Evolutionary conservation across 1,140 invertebrate species (phyloP).

Genomic region (Triops cancriformis): DNA sequence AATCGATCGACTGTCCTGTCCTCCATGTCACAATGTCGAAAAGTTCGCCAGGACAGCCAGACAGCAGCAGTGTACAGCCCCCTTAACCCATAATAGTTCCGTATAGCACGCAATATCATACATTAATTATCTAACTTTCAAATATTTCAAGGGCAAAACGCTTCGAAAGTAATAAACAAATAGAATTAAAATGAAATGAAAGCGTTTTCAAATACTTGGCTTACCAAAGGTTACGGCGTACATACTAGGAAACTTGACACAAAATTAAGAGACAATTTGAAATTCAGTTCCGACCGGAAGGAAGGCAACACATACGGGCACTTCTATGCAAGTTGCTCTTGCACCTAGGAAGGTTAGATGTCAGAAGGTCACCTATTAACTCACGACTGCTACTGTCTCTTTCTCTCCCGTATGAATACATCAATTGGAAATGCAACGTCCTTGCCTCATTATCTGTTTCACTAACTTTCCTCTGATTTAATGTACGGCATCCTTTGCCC

Average conservation of each 20-base stretch:
- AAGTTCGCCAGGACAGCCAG: no score
- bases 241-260: background rate
- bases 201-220: no score
- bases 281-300: background rate
- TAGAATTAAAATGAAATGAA: no score
- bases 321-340: background rate
- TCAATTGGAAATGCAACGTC: background rate
- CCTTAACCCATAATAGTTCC: no score
- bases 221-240: background rate
- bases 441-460: background rate
- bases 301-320: background rate
- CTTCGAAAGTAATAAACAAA: no score
- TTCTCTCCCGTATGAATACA: conserved; percentile 2
- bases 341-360: background rate
- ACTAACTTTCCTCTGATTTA: background rate
- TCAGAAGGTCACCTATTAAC: background rate
- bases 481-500: background rate
- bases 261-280: background rate
- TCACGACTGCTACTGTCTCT: background rate
- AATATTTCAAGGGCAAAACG: no score
- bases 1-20: no score
- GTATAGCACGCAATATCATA: no score
- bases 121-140: no score
- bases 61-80: no score
- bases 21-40: no score